Conservation (phyloP, 1,140 invertebrate genomes). For the Trichonephila clavipes region DNA sequence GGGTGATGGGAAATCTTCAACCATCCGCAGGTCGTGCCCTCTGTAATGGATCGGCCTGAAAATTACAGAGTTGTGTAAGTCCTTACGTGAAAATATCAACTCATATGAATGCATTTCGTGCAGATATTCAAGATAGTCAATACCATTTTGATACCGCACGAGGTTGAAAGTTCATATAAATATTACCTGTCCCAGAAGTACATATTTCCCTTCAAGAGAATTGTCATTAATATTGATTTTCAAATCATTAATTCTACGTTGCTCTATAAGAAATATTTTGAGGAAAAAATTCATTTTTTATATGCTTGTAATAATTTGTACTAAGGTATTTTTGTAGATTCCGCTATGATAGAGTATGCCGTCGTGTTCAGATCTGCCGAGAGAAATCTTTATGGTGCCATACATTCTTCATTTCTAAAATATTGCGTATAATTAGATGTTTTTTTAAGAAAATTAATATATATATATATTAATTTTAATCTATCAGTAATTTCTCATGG, state of each 20-base stretch:
- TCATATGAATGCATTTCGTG: slow-evolving; percentile 1
- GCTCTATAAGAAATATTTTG: background rate
- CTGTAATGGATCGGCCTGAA: background rate
- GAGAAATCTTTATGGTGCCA: too few species aligned
- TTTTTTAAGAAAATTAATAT: too few species aligned
- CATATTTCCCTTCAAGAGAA: background rate
- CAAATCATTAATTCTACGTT: background rate
- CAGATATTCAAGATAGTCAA: background rate
- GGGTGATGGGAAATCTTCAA: background rate
- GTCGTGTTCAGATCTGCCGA: too few species aligned
- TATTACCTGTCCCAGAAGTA: background rate
- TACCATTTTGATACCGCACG: background rate
- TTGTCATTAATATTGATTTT: slow-evolving; percentile 11
- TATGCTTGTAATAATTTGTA: background rate
- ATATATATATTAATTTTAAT: too few species aligned
- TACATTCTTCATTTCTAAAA: too few species aligned
- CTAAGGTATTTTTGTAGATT: too few species aligned
- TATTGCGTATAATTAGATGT: too few species aligned
- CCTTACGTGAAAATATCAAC: slow-evolving; percentile 11
- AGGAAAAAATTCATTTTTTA: background rate
- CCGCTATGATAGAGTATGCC: too few species aligned
- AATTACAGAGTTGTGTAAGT: background rate
- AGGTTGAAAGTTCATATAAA: background rate
- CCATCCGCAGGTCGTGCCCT: background rate
- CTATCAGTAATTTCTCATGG: too few species aligned